phyloP scores from a whole-genome alignment of 92 coral and sea anemone species.

The Heliopora coerulea region DNA sequence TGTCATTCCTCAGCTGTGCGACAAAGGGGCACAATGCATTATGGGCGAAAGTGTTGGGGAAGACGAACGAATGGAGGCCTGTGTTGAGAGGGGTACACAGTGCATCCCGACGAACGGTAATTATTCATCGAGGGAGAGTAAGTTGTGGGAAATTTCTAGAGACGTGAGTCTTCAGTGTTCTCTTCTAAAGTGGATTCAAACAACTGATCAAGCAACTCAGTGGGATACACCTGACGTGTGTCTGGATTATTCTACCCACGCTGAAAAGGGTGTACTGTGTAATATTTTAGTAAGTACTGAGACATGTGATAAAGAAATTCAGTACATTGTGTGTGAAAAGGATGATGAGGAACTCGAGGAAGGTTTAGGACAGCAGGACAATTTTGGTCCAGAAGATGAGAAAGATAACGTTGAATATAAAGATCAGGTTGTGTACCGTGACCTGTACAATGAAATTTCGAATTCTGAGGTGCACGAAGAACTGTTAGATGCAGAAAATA shows the following conservation, averaged over 20 bases:
- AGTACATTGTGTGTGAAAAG: neutral
- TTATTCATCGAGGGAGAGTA: neutral
- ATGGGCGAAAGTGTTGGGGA: neutral
- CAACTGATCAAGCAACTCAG: neutral
- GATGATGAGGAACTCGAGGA: neutral
- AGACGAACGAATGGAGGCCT: neutral
- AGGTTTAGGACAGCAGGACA: neutral
- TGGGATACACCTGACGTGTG: neutral
- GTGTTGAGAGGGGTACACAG: neutral
- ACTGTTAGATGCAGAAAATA: neutral
- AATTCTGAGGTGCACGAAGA: neutral
- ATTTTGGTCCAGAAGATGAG: neutral
- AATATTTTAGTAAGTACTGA: neutral
- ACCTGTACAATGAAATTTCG: conserved; percentile 2
- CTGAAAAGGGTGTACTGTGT: neutral
- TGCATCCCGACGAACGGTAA: neutral
- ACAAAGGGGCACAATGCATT: neutral
- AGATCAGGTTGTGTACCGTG: neutral
- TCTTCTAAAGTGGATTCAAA: neutral
- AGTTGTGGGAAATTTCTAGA: neutral
- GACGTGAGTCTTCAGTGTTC: conserved; percentile 3
- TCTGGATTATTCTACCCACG: neutral
- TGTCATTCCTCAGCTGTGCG: neutral
- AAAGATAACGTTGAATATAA: neutral
- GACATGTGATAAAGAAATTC: neutral